Evolutionary conservation across 2,113 vertebrate species (phyloP), one percentile per base, ranked within the genome.

Genomic region (Caracal caracal): DNA sequence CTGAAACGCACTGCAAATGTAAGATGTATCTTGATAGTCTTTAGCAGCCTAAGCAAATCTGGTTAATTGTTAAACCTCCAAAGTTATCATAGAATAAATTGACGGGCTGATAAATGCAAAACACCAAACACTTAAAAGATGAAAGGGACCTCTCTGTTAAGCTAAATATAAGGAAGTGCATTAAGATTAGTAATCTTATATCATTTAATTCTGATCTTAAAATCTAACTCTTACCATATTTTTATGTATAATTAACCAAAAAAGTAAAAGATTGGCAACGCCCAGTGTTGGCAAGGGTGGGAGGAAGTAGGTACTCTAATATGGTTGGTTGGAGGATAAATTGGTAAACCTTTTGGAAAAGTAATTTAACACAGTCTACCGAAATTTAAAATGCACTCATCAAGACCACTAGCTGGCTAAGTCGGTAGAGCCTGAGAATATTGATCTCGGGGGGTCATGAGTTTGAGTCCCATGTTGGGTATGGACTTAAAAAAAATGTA

Each of bases 41-140:
- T 85, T 78, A 65, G 73, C 28, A 63, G 2, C 15, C 1, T 65
- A 90, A 93, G 68, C 22, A 91, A 68, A 85, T 15, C 22, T 87
- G 10, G 75, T 92, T 96, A 95, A 93, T 97, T 68, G 43, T 79
- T 88, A 94, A 95, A 91, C 37, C 79, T 82, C 71, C 26, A 24
- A 79, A 66, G 13, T 90, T 73, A 53, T 82, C 61, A 24, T 26
- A 43, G 61, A 66, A 61, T 56, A 92, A 81, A 47, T 17, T 33
- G 26, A 80, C 59, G 78, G 53, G 49, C 56, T 65, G 40, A 83
- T 43, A 90, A 83, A 90, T 84, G 28, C 35, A 83, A 95, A 95
- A 82, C 28, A 33, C 53, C 33, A 33, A 85, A 40, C 33, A 86
- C 43, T 91, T 63, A 82, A 95, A 47, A 49, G 56, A 90, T 65